phyloP scores from a whole-genome alignment of 2,113 vertebrate genomes.

The Aphelocoma coerulescens region DNA sequence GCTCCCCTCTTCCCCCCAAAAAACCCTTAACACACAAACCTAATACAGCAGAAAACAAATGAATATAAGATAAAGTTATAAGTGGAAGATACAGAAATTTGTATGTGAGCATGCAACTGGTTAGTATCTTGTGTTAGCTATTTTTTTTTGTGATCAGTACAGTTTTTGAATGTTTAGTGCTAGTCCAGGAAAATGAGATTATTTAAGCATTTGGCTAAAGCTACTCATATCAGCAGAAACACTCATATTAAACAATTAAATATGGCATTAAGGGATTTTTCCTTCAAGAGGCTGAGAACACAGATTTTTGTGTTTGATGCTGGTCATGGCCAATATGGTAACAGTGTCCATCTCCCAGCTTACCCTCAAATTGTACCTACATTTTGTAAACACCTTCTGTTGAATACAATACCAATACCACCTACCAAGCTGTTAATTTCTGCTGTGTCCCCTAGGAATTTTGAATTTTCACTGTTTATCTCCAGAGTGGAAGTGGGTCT shows the following conservation, averaged over 20 bases:
- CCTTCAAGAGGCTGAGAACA: background rate
- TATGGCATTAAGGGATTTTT: background rate
- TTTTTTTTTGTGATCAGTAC: background rate
- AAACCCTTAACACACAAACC: background rate
- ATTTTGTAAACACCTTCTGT: background rate
- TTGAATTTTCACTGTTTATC: background rate
- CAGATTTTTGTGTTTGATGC: background rate
- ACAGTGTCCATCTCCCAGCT: background rate
- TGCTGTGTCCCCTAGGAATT: background rate
- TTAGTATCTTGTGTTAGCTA: background rate
- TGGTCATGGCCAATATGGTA: fast-evolving
- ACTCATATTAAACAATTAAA: background rate
- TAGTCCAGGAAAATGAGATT: background rate
- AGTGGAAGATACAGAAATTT: background rate
- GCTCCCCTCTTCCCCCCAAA: fast-evolving
- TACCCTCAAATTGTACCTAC: background rate
- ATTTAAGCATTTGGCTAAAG: background rate
- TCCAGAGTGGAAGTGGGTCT: background rate
- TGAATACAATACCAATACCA: background rate
- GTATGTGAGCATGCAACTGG: background rate
- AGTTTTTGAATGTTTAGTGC: background rate
- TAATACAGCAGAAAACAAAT: fast-evolving
- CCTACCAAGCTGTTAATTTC: background rate
- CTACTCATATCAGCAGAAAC: background rate
- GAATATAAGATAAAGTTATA: background rate